These are phyloP conservation scores for Tenebrosternarchus preto DNA, from an alignment of 2,113 vertebrate species.

Conservation along the genomic window DNA sequence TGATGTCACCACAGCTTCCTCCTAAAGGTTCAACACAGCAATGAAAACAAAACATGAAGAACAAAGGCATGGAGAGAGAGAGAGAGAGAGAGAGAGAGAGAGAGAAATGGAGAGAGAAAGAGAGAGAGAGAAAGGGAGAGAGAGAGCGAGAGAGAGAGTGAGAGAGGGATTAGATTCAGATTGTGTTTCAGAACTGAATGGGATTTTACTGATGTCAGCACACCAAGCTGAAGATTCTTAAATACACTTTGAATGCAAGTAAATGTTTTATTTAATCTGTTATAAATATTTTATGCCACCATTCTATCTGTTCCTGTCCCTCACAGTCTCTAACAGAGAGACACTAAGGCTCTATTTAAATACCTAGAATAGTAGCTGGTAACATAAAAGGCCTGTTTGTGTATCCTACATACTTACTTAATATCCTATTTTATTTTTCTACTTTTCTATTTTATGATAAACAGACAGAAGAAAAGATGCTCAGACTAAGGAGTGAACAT, in stretches of 20 bases:
- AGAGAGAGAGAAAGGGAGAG: background rate
- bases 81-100: background rate
- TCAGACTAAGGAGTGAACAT: too few species aligned
- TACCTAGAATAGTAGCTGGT: background rate
- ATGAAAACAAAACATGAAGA: background rate
- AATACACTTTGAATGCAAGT: background rate
- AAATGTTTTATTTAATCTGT: background rate
- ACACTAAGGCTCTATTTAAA: background rate
- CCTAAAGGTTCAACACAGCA: constrained; percentile 19
- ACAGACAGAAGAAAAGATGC: background rate
- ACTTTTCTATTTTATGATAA: background rate
- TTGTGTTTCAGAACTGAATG: background rate
- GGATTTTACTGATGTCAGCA: background rate
- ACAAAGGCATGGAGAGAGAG: background rate
- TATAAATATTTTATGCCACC: background rate
- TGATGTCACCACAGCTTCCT: background rate
- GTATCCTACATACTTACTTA: constrained; percentile 47
- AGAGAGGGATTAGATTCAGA: background rate
- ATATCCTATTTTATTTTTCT: too few species aligned
- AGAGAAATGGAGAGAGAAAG: background rate
- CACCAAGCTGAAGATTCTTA: background rate
- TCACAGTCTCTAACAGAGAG: background rate
- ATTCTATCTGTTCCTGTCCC: background rate
- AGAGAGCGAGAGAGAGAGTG: background rate
- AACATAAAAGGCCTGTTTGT: constrained; percentile 25